Evolutionary conservation across 2,888 invertebrate genomes (phyloP).

Genomic region (Cephus rjabovi): DNA sequence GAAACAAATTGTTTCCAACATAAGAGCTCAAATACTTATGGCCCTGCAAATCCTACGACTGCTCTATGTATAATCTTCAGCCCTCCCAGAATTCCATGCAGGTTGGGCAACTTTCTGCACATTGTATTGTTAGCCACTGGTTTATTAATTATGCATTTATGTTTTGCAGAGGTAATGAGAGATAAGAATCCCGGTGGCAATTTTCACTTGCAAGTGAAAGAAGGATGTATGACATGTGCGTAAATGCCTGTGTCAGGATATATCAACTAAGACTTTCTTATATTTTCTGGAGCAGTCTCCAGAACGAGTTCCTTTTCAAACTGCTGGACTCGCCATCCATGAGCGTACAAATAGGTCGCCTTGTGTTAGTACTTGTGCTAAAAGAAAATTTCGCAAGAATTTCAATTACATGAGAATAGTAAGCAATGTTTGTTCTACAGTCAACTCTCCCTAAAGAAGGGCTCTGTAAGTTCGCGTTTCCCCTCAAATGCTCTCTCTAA

Average conservation of each 20-base stretch:
- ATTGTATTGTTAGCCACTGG: not conserved
- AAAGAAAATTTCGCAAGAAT: not conserved
- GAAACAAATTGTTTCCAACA: not conserved
- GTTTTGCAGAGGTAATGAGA: not conserved
- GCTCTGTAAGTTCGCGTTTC: too few species aligned
- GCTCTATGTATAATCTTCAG: slow-evolving; percentile 27
- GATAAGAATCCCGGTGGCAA: not conserved
- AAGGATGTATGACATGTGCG: not conserved
- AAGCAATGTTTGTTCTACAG: not conserved
- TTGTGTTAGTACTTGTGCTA: not conserved
- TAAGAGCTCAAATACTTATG: not conserved
- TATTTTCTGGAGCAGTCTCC: slow-evolving; percentile 43
- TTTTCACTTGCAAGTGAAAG: slow-evolving; percentile 7
- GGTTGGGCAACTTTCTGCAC: not conserved
- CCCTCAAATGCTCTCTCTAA: too few species aligned
- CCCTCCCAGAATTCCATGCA: slow-evolving; percentile 18
- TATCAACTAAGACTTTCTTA: slow-evolving; percentile 34
- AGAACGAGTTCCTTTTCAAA: slow-evolving; percentile 41
- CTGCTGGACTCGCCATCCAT: not conserved
- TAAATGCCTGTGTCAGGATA: not conserved
- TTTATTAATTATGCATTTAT: not conserved
- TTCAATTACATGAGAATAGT: not conserved
- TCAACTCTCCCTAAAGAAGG: too few species aligned
- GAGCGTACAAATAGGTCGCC: not conserved
- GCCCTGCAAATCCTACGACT: not conserved